phyloP scores from a whole-genome alignment of 2,113 vertebrate species.

The Eublepharis macularius region DNA sequence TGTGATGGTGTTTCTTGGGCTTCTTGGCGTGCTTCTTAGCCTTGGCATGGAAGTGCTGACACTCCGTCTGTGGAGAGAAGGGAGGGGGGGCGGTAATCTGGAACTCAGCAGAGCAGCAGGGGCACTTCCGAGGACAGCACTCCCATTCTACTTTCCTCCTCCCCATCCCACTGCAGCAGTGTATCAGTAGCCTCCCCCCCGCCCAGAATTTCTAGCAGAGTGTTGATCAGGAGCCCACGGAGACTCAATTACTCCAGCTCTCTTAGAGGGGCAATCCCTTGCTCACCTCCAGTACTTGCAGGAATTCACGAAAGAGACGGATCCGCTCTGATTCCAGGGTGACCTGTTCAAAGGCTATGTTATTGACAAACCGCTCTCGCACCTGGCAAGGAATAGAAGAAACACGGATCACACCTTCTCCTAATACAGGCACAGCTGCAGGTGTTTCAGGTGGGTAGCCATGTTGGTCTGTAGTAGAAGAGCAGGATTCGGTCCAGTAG shows the following conservation, averaged over 20 bases:
- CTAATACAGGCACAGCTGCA: background rate
- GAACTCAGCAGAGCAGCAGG: background rate
- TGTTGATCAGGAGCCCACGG: background rate
- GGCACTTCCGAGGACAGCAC: background rate
- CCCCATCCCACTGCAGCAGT: background rate
- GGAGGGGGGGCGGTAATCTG: background rate
- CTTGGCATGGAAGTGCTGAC: slow-evolving; percentile 75
- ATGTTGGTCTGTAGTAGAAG: too few species aligned
- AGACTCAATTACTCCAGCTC: background rate
- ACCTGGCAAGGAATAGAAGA: slow-evolving; percentile 63
- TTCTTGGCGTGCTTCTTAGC: slow-evolving; percentile 74
- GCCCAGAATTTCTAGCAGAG: background rate
- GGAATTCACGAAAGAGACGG: slow-evolving; percentile 76
- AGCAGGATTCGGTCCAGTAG: too few species aligned
- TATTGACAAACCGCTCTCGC: slow-evolving; percentile 75
- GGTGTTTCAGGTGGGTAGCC: too few species aligned
- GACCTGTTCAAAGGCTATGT: slow-evolving; percentile 78
- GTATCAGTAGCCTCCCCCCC: background rate
- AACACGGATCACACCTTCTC: background rate
- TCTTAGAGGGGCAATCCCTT: background rate
- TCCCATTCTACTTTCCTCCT: background rate
- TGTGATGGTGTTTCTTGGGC: slow-evolving; percentile 75
- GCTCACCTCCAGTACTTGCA: slow-evolving; percentile 74
- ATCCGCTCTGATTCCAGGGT: slow-evolving; percentile 78
- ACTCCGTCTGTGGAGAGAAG: slow-evolving; percentile 65